Conservation (phyloP, 2,113 vertebrate genomes). For the Melanerpes formicivorus region DNA sequence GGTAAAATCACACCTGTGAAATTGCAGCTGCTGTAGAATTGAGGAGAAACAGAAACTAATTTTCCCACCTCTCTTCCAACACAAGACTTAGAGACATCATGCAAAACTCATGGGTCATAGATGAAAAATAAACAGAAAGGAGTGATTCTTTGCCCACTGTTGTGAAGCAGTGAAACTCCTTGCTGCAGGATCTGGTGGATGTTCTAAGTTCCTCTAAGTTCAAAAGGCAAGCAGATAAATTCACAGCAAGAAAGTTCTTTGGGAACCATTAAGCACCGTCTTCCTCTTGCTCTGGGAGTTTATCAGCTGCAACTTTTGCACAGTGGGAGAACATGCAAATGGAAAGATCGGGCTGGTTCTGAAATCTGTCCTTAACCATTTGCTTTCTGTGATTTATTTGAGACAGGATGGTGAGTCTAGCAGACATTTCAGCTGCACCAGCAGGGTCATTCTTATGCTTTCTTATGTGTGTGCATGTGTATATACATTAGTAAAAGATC, state of each 20-base stretch:
- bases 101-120: neutral
- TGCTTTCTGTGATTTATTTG: neutral
- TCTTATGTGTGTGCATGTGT: neutral
- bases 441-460: rapidly evolving
- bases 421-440: neutral
- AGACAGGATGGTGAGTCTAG: neutral
- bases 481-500: neutral
- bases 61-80: neutral
- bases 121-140: neutral
- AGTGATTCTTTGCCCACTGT: rapidly evolving
- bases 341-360: neutral
- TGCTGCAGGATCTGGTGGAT: neutral
- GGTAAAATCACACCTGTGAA: neutral
- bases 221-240: neutral
- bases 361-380: neutral
- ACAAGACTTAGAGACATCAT: neutral
- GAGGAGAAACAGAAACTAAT: neutral
- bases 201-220: neutral
- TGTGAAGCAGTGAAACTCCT: neutral
- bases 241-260: neutral
- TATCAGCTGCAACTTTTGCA: neutral
- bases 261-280: neutral
- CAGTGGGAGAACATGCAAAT: neutral
- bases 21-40: neutral
- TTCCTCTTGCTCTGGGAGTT: neutral